Evolutionary conservation across 2,113 vertebrate genomes (phyloP), one percentile per base, ranked within the genome.

Genomic region (Cyanoramphus novaezelandiae): DNA sequence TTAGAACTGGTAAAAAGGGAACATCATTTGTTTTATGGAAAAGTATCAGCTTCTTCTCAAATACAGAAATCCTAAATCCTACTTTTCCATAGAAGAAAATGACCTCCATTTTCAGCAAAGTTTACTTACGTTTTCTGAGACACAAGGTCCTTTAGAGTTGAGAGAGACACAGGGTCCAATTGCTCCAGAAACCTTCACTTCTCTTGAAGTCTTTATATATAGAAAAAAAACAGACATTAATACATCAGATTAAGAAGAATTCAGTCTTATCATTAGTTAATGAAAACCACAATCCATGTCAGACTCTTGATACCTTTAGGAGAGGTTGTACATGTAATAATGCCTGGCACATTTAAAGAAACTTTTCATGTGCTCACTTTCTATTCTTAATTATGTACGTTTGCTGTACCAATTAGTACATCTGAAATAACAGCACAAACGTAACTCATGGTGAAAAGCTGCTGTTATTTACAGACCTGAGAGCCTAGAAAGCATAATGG

Each of bases 101-200:
- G 52, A 53, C 28, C 35, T 65, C 57, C 7, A 55, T 78, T 81
- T 83, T 84, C 31, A 91, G 80, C 2, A 9, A 92, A 92, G 4
- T 29, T 87, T 64, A 98, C 99, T 95, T 97, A 99, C 99, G 46
- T 99, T 99, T 98, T 99, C 99, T 93, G 99, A 99, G 46, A 99
- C 99, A 86, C 99, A 99, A 6, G 99, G 99, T 94, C 99, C 99
- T 98, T 99, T 99, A 62, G 99, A 98, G 71, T 98, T 99, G 33
- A 99, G 98, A 29, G 99, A 99, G 9, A 99, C 98, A 93, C 99
- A 99, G 15, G 99, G 99, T 70, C 99, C 99, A 90, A 99, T 99
- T 0, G 99, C 99, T 96, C 99, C 99, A 25, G 99, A 99, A 86
- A 99, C 98, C 97, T 99, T 99, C 94, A 99, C 98, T 98, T 99